Evolutionary conservation across 2,797 vertebrate genomes (phyloP).

Genomic region (Bradypus variegatus): DNA sequence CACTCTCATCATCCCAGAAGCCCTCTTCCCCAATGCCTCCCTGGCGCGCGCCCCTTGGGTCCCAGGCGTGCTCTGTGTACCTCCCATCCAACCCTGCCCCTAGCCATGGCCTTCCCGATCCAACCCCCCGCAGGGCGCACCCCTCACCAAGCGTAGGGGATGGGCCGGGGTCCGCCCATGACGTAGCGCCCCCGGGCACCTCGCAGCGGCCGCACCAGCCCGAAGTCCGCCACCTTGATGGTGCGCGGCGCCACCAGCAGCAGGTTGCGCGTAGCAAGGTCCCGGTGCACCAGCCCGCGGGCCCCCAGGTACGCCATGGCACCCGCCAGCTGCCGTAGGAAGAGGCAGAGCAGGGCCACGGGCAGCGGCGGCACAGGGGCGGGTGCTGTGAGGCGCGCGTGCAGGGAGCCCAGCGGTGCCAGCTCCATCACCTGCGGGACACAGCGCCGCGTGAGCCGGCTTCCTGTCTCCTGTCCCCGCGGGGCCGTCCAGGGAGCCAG

Average conservation of each 20-base stretch:
- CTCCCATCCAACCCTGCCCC: too few species aligned
- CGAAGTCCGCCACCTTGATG: conserved; percentile 90
- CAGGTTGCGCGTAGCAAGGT: conserved; percentile 86
- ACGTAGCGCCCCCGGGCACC: conserved; percentile 81
- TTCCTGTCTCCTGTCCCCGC: fast-evolving
- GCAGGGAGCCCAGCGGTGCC: conserved; percentile 81
- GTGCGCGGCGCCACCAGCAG: conserved; percentile 78
- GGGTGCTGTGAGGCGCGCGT: conserved; percentile 75
- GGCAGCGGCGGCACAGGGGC: conserved; percentile 75
- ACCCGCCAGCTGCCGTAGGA: conserved; percentile 80
- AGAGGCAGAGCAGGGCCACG: conserved; percentile 82
- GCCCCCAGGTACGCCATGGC: conserved; percentile 87
- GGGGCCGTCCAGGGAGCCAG: neutral
- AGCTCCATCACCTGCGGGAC: conserved; percentile 83
- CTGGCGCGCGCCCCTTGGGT: neutral
- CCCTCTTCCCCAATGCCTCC: neutral
- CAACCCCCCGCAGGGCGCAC: fast-evolving
- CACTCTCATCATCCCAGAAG: neutral
- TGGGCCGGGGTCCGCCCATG: conserved; percentile 83
- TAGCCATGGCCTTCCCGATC: neutral
- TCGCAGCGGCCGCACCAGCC: conserved; percentile 82
- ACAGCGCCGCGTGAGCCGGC: neutral
- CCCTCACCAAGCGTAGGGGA: conserved; percentile 89
- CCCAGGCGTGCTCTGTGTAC: neutral
- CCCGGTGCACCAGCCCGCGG: conserved; percentile 83